Percentiles rank a stretch among this genome's conserved stretches.
These are phyloP conservation scores for Melangyna quadrimaculata DNA, from an alignment of 2,888 invertebrate species.

Conservation along the genomic window DNA sequence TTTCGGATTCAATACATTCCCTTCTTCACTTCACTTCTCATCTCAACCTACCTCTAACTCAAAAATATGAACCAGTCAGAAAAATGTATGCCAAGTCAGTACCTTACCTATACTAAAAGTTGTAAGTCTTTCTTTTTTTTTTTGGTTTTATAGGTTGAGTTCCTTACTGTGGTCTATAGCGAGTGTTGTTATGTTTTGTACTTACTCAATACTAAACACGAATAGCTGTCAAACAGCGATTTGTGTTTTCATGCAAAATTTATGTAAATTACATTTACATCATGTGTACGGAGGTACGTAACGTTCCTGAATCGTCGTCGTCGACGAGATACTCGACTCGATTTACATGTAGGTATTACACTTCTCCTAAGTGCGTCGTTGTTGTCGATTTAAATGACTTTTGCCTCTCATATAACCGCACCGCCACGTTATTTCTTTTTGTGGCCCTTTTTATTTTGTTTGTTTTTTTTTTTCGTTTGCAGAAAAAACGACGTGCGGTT, in stretches of 20 bases:
- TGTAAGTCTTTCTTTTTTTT: neutral
- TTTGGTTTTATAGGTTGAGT: neutral
- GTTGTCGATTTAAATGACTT: slow-evolving; percentile 36
- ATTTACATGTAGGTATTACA: neutral
- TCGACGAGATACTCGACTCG: slow-evolving; percentile 45
- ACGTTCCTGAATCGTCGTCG: neutral
- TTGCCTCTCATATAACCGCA: neutral
- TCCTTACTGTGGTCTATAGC: neutral
- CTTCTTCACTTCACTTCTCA: too few relatives aligned
- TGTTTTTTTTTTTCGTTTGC: slow-evolving; percentile 10
- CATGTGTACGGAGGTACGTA: slow-evolving; percentile 10
- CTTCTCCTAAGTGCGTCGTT: slow-evolving; percentile 35
- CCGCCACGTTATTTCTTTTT: neutral
- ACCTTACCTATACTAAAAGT: neutral
- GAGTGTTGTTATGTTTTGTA: neutral
- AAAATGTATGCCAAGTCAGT: slow-evolving; percentile 58
- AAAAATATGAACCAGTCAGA: neutral
- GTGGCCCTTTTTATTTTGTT: neutral
- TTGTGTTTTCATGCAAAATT: slow-evolving; percentile 43
- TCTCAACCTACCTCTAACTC: neutral
- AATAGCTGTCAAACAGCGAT: slow-evolving; percentile 49
- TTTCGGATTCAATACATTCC: too few relatives aligned
- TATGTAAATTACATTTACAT: slow-evolving; percentile 50
- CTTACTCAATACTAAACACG: neutral
- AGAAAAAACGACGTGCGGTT: neutral